phyloP scores from a whole-genome alignment of 2,797 vertebrate species.

The Sus cebifrons region DNA sequence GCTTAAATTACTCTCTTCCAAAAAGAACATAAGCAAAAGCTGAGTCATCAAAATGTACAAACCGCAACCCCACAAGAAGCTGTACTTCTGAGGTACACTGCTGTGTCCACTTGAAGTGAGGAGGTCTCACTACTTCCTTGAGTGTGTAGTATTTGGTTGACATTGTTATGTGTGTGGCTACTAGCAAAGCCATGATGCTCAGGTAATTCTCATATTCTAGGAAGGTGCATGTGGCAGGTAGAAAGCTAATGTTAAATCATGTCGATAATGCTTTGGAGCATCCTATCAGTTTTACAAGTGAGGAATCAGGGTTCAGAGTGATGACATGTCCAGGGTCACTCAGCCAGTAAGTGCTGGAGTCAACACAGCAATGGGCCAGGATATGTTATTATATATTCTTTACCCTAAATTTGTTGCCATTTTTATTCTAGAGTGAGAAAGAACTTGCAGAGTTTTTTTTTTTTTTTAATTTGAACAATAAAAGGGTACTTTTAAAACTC shows the following conservation, averaged over 20 bases:
- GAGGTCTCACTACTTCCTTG: background rate
- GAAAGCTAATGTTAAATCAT: background rate
- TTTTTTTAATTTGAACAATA: background rate
- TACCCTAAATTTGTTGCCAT: background rate
- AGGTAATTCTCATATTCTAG: background rate
- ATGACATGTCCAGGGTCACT: background rate
- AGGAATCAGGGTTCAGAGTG: background rate
- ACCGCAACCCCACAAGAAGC: background rate
- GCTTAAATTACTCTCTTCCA: constrained; percentile 47
- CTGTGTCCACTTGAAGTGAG: background rate
- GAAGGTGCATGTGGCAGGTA: too few relatives aligned
- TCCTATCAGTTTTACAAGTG: background rate
- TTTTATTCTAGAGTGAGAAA: background rate
- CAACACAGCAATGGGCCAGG: background rate
- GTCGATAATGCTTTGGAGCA: fast-evolving
- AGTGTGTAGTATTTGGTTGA: background rate
- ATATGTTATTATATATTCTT: background rate
- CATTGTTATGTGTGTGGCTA: background rate
- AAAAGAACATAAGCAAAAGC: constrained; percentile 2
- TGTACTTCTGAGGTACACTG: fast-evolving
- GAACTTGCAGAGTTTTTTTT: background rate
- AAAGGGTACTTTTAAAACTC: background rate
- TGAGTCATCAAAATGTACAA: background rate
- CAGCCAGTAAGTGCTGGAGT: background rate
- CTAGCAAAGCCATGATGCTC: background rate